Base-by-base conservation (phyloP, 1,140 invertebrate genomes). In the Drosophila dunni region DNA sequence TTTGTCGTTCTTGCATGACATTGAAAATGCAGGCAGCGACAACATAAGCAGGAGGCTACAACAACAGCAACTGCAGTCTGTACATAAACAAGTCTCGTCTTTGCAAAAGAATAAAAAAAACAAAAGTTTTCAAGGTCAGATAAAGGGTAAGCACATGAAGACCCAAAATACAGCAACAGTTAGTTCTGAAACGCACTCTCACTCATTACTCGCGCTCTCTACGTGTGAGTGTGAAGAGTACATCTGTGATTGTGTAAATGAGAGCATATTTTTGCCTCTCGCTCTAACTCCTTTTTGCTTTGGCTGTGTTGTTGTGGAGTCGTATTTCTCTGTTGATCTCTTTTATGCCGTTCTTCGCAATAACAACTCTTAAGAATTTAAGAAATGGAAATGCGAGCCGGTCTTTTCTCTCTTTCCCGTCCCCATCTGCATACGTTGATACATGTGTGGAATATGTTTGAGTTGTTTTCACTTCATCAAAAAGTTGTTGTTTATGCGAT, bases 1-100 rank as follows among this genome's bases (percentile, higher is more conserved):
- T 60, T 54, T 68, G 62, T 76, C 61, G 24, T 67, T 78, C 38
- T 67, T 40, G 20, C 33, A 29, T 83, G 83, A 88, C 83, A 88
- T 88, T 88, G 84, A 88, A 89, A 83, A 50, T 88, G 79, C 80
- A 83, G 64, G 64, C 75, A 40, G 15, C 44, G 10, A n/a, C 38
- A 70, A 61, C 38, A 67, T 36, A 42, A 72, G 13, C 11, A 75
- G 48, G 73, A 81, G 58, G 24, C 24, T 29, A 29, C 44, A 69
- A 44, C 44, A 75, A 75, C 45, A 77, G 71, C 45, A 69, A 83
- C 24, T 83, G 77, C 84, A 80, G 83, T 46, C 79, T 86, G 82
- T 86, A 86, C 81, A 67, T 13, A 45, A 48, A 51, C 10, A 42
- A 29, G 46, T 53, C 34, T 60, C 3, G 46, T 20, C 36, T 57